Conservation (phyloP, 2,797 vertebrate species). For the Poecilia picta region DNA sequence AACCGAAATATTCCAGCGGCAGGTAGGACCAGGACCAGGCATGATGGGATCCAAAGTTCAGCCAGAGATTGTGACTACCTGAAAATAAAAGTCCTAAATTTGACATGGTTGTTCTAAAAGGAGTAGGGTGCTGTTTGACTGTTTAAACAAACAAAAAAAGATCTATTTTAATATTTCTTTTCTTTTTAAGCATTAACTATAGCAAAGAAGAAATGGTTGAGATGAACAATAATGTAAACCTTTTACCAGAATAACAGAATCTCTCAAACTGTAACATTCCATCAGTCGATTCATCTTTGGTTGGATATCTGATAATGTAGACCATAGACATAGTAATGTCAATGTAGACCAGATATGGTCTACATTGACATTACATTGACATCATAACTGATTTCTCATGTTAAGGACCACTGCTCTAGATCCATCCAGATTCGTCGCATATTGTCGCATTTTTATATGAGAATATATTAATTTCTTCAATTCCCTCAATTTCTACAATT, state of each 20-base stretch:
- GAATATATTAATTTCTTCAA: no score
- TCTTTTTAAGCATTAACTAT: neutral
- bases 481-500: no score
- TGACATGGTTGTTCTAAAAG: neutral
- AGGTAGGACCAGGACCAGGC: neutral
- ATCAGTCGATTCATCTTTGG: no score
- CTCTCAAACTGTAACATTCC: neutral
- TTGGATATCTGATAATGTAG: neutral
- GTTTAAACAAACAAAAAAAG: neutral
- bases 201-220: neutral
- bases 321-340: no score
- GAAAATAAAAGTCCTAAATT: neutral
- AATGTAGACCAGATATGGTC: no score
- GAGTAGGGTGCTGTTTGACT: neutral
- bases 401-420: no score
- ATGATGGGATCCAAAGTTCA: neutral
- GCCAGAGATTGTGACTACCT: neutral
- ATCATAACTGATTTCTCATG: neutral
- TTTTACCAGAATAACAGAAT: neutral
- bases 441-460: no score
- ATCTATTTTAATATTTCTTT: neutral
- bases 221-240: neutral
- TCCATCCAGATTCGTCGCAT: no score
- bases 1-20: fast-evolving
- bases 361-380: no score